Evolutionary conservation across 2,113 vertebrate species (phyloP), one percentile per base, ranked within the genome.

Genomic region (Ursus arctos): DNA sequence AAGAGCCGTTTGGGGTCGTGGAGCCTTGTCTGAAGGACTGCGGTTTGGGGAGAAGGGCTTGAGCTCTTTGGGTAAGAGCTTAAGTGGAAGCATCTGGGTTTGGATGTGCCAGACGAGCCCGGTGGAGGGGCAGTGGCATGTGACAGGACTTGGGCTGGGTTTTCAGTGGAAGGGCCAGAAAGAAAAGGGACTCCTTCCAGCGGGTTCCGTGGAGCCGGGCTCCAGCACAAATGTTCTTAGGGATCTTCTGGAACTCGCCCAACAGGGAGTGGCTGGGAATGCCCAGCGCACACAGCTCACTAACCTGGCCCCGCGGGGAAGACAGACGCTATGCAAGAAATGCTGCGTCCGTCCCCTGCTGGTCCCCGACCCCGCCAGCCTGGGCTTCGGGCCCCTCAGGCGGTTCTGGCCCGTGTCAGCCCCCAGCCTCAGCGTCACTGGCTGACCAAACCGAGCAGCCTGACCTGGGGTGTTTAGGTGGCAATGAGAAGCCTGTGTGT

Each of bases 181-280:
- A 96, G 47, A 81, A 83, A 59, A 95, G 92, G 80, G 33, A 67
- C 92, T 91, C 24, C 28, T 86, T 59, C 26, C 31, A 88, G 36
- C 2, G 2, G 36, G 69, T 89, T 93, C 6, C 0, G 9, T n/a
- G 80, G 92, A 94, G 57, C 94, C 21, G 76, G 76, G 79, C 87
- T 85, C 63, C 24, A 15, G 79, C 18, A 55, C 69, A 67, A 40
- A 40, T 40, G 59, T 96, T 81, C 57, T 69, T 74, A 59, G 65
- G 82, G 61, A 40, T 77, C 43, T 77, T 65, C 84, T 88, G 86
- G 86, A 89, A 91, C 65, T 95, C 0, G 6, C 71, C 59, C 63
- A 93, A 31, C 40, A 94, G 98, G 98, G 98, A 98, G 98, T 99
- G 98, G 74, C 98, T 98, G 98, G 97, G 97, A 98, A 98, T 98